Percentiles rank a stretch among this genome's conserved stretches.
Conservation (phyloP, 2,888 invertebrate genomes). For the Ligdia adustata region DNA sequence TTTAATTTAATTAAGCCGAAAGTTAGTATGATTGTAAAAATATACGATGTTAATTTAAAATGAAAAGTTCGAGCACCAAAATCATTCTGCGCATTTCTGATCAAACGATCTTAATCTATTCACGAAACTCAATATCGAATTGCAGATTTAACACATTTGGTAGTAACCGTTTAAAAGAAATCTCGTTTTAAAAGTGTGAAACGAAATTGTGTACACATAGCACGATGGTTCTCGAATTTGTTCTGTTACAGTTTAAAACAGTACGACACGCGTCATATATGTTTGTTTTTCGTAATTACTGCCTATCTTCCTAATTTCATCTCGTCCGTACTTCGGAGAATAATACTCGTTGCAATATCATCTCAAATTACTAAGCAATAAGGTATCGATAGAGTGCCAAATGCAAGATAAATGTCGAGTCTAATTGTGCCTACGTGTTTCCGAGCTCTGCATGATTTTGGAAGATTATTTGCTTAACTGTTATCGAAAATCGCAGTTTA, state of each 20-base stretch:
- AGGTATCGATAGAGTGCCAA: constrained; percentile 9
- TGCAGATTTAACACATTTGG: constrained; percentile 7
- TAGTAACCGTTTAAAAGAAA: constrained; percentile 13
- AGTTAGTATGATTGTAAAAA: too few species aligned
- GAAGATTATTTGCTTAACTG: constrained; percentile 65
- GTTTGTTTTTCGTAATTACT: constrained; percentile 31
- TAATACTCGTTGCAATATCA: constrained; percentile 1
- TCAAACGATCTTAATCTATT: constrained; percentile 10
- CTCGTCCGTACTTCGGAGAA: constrained; percentile 7
- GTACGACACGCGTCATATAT: constrained; percentile 43
- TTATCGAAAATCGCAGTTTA: constrained; percentile 59
- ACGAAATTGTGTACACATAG: constrained; percentile 1
- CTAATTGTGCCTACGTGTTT: constrained; percentile 37
- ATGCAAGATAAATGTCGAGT: constrained; percentile 5
- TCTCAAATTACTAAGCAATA: constrained; percentile 9
- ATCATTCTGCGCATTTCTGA: not conserved
- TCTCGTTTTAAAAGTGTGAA: constrained; percentile 13
- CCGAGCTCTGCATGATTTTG: constrained; percentile 51
- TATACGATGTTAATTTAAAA: too few species aligned
- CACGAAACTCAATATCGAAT: constrained; percentile 2
- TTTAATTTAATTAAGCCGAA: too few species aligned
- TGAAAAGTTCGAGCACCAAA: too few species aligned
- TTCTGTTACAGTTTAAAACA: constrained; percentile 22
- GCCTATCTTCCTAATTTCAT: constrained; percentile 18
- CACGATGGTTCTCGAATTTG: constrained; percentile 10